These are phyloP conservation scores for Halcyon senegalensis DNA, from an alignment of 2,113 vertebrate species.

Conservation along the genomic window DNA sequence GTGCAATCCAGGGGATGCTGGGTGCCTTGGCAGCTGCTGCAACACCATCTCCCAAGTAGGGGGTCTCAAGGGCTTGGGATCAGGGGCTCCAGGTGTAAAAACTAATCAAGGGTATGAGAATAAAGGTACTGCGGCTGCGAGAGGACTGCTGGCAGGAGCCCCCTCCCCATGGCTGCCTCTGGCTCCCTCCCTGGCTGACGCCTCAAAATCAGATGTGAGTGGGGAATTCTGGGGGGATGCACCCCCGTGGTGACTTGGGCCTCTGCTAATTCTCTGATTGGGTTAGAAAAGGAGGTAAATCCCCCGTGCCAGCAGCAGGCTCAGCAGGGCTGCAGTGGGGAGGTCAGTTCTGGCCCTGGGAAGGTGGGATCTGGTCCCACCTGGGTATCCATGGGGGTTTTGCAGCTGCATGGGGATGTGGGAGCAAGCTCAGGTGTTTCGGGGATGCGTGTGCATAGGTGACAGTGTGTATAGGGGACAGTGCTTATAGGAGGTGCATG, in stretches of 20 bases:
- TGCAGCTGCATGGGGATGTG: accelerated
- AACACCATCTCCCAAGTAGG: accelerated
- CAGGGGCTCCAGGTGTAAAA: neutral
- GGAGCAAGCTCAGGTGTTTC: neutral
- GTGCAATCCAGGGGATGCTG: neutral
- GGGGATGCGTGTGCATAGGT: too few relatives aligned
- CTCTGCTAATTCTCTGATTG: neutral
- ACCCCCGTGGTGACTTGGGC: neutral
- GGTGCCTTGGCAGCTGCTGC: accelerated
- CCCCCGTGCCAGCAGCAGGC: neutral
- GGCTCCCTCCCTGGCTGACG: accelerated
- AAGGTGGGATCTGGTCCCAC: neutral
- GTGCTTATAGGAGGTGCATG: neutral
- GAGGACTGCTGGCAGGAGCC: accelerated
- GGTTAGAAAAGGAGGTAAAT: neutral
- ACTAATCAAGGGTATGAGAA: neutral
- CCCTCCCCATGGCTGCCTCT: neutral
- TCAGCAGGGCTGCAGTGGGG: accelerated
- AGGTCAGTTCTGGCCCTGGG: neutral
- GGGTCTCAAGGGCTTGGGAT: neutral
- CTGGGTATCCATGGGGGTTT: accelerated
- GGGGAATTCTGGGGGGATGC: neutral
- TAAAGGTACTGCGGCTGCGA: neutral
- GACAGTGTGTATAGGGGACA: neutral
- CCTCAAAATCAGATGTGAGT: accelerated